Evolutionary conservation across 92 coral and sea anemone genomes (phyloP).

Genomic region (Meandrina meandrites): DNA sequence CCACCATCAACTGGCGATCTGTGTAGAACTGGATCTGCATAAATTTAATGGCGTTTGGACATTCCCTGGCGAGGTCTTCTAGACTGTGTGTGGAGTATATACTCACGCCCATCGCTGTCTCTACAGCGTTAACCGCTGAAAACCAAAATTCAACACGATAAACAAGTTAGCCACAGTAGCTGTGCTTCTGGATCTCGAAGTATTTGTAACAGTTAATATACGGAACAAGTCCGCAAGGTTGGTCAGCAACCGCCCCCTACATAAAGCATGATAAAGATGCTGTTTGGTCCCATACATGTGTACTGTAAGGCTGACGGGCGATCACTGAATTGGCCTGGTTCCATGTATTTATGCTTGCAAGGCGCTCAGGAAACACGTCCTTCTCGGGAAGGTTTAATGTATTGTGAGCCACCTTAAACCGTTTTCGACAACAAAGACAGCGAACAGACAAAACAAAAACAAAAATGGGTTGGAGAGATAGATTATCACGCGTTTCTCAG

Average conservation of each 20-base stretch:
- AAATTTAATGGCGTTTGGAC: constrained; percentile 54
- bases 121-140: constrained; percentile 17
- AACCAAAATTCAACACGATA: not conserved
- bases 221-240: not conserved
- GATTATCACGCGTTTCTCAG: too few relatives aligned
- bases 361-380: too few relatives aligned
- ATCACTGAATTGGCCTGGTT: too few relatives aligned
- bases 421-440: too few relatives aligned
- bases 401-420: too few relatives aligned
- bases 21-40: constrained; percentile 46
- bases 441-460: too few relatives aligned
- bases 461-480: too few relatives aligned
- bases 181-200: not conserved
- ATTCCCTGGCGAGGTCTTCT: constrained; percentile 50
- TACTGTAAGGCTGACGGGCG: too few relatives aligned
- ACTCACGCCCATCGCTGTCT: constrained; percentile 48
- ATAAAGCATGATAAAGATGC: too few relatives aligned
- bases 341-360: too few relatives aligned
- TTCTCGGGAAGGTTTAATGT: too few relatives aligned
- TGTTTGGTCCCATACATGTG: too few relatives aligned
- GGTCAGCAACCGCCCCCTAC: not conserved
- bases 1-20: constrained; percentile 28
- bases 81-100: constrained; percentile 45
- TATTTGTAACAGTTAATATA: not conserved
- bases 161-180: not conserved